Evolutionary conservation across 2,113 vertebrate species (phyloP).

Genomic region (Microcebus lehilahytsara): DNA sequence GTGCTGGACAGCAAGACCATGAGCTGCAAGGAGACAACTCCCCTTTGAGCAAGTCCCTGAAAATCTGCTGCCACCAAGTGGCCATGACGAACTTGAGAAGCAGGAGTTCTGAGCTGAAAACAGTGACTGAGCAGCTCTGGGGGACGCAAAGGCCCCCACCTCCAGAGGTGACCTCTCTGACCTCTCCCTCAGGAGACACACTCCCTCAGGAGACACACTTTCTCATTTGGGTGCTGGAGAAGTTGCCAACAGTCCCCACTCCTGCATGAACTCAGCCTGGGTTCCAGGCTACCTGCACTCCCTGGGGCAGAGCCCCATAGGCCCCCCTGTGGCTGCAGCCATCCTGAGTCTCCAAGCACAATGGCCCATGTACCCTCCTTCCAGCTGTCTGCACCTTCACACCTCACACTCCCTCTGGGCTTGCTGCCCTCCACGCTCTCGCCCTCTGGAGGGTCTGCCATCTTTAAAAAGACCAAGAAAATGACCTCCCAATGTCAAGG

Average conservation of each 20-base stretch:
- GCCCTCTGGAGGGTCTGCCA: not conserved
- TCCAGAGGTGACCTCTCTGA: not conserved
- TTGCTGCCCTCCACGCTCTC: not conserved
- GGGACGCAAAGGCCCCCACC: not conserved
- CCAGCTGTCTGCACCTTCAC: not conserved
- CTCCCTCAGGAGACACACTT: not conserved
- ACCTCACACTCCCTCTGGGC: not conserved
- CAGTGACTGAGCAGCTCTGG: too few relatives aligned
- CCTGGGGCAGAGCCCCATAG: not conserved
- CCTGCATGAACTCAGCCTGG: not conserved
- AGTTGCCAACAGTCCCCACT: not conserved
- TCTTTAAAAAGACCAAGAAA: not conserved
- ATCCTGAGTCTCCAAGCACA: not conserved
- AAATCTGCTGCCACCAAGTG: constrained; percentile 39
- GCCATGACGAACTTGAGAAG: not conserved
- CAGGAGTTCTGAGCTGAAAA: too few relatives aligned
- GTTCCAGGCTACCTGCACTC: not conserved
- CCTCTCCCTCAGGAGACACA: not conserved
- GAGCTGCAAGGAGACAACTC: not conserved
- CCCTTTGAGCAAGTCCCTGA: not conserved
- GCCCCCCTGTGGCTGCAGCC: not conserved
- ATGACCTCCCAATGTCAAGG: not conserved
- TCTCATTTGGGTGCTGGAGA: not conserved
- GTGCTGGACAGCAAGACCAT: not conserved
- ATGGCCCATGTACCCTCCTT: not conserved